Percentiles rank a stretch among this genome's conserved stretches.
Evolutionary conservation across 1,140 invertebrate species (phyloP).

Genomic region (Adelges cooleyi): DNA sequence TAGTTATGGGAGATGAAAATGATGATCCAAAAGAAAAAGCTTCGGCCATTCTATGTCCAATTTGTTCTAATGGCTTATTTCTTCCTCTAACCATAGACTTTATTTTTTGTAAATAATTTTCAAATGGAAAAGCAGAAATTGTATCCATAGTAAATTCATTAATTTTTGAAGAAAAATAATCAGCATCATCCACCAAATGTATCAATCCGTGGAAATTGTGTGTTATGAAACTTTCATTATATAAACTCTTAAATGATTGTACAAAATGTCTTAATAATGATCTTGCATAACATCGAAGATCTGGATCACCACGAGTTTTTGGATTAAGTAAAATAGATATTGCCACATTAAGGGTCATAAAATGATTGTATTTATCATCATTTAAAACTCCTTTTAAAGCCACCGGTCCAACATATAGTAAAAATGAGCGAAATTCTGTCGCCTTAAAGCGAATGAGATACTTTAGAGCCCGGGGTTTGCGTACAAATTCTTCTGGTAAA

Average conservation of each 20-base stretch:
- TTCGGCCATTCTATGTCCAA: slow-evolving; percentile 32
- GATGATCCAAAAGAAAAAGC: neutral
- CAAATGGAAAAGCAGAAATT: slow-evolving; percentile 38
- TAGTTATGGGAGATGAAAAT: neutral
- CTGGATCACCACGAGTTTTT: neutral
- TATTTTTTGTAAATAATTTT: slow-evolving; percentile 38
- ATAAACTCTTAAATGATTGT: neutral
- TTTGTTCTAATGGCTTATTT: slow-evolving; percentile 34
- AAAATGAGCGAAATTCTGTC: slow-evolving; percentile 38
- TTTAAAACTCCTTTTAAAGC: slow-evolving; percentile 33
- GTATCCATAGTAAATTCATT: slow-evolving; percentile 32
- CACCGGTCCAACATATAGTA: slow-evolving; percentile 39
- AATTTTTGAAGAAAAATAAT: slow-evolving; percentile 37
- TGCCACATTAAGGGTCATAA: slow-evolving; percentile 17
- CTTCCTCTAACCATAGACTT: slow-evolving; percentile 35
- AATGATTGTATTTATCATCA: slow-evolving; percentile 14
- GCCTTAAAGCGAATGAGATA: slow-evolving; percentile 35
- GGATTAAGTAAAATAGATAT: slow-evolving; percentile 19
- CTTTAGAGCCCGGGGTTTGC: slow-evolving; percentile 33
- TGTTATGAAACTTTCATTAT: slow-evolving; percentile 31
- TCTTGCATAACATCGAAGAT: slow-evolving; percentile 11
- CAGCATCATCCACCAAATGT: slow-evolving; percentile 39
- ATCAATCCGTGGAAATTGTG: slow-evolving; percentile 35
- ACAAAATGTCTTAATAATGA: slow-evolving; percentile 25
- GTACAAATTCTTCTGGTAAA: slow-evolving; percentile 34